Evolutionary conservation across 2,113 vertebrate species (phyloP), one percentile per base, ranked within the genome.

Genomic region (Irena cyanogastra): DNA sequence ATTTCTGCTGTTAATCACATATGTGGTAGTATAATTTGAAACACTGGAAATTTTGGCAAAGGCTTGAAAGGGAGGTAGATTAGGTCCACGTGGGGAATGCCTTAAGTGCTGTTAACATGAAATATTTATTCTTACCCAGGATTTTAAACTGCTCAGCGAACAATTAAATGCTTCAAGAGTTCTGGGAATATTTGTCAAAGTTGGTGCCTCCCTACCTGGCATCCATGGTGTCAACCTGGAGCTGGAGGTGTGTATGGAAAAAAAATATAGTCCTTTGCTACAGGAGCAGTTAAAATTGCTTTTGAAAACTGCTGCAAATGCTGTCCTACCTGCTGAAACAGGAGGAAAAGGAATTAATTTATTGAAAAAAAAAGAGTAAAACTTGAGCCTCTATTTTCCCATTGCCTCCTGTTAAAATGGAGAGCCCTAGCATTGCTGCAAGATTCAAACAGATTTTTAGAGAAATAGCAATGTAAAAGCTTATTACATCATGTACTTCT

Each of bases 111-210:
- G 16, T 42, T 96, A 70, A 93, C 37, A 5, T 70, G 18, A 59
- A 39, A 74, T 11, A 10, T 77, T 91, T 49, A 28, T 69, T 63
- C 66, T 93, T 93, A 42, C 77, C 35, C 87, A 99, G 99, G 98
- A 98, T 95, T 98, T 99, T 39, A 85, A 91, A 75, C 98, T 99
- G 84, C 97, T 98, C 68, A 98, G 92, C 39, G 87, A 97, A 59
- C 92, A 98, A 37, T 94, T 99, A 91, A 99, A 98, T 24, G 80
- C 97, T 66, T 68, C 83, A 23, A 98, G 79, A 91, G 90, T 99
- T 69, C 49, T 99, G 88, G 94, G 97, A 72, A 94, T 99, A 82
- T 96, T 99, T 61, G 95, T 97, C 28, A 96, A 97, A 79, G 98
- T 98, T 44, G 98, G 93, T 84, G 97, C 92, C 10, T 97, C 66